Conservation (phyloP, 2,888 invertebrate species). For the Liopterus haemorrhoidalis region DNA sequence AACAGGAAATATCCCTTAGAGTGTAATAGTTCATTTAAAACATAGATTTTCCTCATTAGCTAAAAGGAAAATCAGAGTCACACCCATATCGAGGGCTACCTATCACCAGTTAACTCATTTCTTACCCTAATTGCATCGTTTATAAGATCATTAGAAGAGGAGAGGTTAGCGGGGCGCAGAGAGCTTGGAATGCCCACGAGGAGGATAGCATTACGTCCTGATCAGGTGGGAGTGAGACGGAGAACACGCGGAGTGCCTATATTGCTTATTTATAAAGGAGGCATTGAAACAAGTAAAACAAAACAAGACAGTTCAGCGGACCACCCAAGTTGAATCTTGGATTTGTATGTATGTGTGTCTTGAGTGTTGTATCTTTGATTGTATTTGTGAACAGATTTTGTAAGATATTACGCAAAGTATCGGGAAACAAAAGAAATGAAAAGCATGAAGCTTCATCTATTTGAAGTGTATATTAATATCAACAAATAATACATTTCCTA, state of each 20-base stretch:
- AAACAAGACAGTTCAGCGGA: too few relatives aligned
- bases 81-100: too few relatives aligned
- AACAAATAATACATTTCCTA: too few relatives aligned
- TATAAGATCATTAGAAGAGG: neutral
- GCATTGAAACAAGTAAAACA: slow-evolving; percentile 42
- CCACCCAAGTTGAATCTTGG: slow-evolving; percentile 46
- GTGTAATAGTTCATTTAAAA: too few relatives aligned
- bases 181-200: neutral
- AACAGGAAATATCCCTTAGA: too few relatives aligned
- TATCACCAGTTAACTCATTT: too few relatives aligned
- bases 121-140: neutral
- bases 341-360: slow-evolving; percentile 29
- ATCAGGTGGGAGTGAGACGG: neutral
- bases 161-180: neutral
- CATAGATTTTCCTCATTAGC: too few relatives aligned
- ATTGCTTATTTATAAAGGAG: slow-evolving; percentile 28
- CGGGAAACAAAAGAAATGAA: too few relatives aligned
- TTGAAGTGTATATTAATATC: neutral
- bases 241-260: slow-evolving; percentile 8
- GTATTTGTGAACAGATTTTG: too few relatives aligned
- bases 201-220: neutral
- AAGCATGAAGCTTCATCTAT: slow-evolving; percentile 3
- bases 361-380: neutral
- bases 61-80: too few relatives aligned
- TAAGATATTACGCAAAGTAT: too few relatives aligned